Base-by-base conservation (phyloP, 2,888 invertebrate species). In the Lycophotia porphyrea region DNA sequence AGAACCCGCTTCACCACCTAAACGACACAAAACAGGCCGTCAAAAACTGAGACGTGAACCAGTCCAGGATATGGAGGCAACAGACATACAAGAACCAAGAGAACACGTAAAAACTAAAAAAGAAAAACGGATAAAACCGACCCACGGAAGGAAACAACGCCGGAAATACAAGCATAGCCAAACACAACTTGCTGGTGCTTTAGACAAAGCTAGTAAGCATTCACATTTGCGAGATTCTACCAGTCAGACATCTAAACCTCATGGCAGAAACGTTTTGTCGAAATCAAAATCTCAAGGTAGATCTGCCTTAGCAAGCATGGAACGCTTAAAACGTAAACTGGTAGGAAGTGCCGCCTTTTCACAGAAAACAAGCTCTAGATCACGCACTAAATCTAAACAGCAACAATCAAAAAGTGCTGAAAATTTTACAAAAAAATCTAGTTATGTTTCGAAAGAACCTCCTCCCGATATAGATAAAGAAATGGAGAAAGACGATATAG, bases 321-420 rank as follows among this genome's bases (percentile, higher is more conserved):
- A 66, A 47, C 80, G 66, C 34, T 63, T 72, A 63, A 80, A 69
- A 70, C 81, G 58, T 31, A 82, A 84, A 74, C 84, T 84, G 8
- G 63, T 36, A 36, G 80, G 84, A 21, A 83, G 71, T 71, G 21
- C 78, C 15, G 49, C 78, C 1, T 68, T 60, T 49, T 71, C 84
- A 15, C 39, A 64, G 11, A 74, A 58, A 52, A 74, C 47, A 27
- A 78, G 58, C 13, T 74, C 81, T 36, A 83, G 80, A 69, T 74
- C 84, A 3, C 78, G 76, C n/a, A 47, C 71, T 27, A 76, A 79
- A 80, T 80, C 77, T 27, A 76, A 68, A 76, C 24, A 76, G 27
- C 64, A 76, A 42, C 73, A 81, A 34, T 77, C 82, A 13, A 80
- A 84, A 60, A 84, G 71, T 68, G 71, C 60, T 5, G 82, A 73